These are phyloP conservation scores for Synergus laeviventris DNA, from an alignment of 2,888 invertebrate genomes.

Conservation along the genomic window DNA sequence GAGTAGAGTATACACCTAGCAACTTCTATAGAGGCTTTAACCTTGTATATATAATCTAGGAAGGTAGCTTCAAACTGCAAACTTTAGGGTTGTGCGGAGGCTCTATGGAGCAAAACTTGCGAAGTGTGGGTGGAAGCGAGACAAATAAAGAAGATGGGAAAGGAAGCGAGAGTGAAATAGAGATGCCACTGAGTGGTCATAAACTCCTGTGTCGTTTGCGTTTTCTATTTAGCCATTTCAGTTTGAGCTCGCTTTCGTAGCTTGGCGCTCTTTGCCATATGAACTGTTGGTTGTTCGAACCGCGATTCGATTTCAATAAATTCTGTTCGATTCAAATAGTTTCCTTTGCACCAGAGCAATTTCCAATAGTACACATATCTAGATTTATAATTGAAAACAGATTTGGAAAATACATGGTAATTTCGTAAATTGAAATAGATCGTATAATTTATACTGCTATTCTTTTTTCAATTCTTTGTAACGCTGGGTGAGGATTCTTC, in stretches of 20 bases:
- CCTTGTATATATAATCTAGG: background rate
- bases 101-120: conserved; percentile 43
- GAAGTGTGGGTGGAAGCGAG: conserved; percentile 43
- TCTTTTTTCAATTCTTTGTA: too few species aligned
- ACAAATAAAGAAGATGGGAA: conserved; percentile 48
- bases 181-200: conserved; percentile 66
- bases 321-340: conserved; percentile 61
- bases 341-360: background rate
- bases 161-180: conserved; percentile 52
- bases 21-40: background rate
- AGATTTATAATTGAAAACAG: background rate
- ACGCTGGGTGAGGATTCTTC: background rate
- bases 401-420: too few species aligned
- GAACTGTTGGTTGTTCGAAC: conserved; percentile 59
- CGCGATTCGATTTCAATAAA: conserved; percentile 65
- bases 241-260: conserved; percentile 56
- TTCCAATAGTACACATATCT: background rate
- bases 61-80: conserved; percentile 32
- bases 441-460: too few species aligned
- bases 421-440: too few species aligned
- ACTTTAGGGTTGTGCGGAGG: conserved; percentile 47
- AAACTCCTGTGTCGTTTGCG: conserved; percentile 72
- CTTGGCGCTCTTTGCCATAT: conserved; percentile 48
- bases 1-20: background rate
- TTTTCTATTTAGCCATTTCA: conserved; percentile 73